phyloP scores from a whole-genome alignment of 2,113 vertebrate genomes.

The Lagenorhynchus albirostris region DNA sequence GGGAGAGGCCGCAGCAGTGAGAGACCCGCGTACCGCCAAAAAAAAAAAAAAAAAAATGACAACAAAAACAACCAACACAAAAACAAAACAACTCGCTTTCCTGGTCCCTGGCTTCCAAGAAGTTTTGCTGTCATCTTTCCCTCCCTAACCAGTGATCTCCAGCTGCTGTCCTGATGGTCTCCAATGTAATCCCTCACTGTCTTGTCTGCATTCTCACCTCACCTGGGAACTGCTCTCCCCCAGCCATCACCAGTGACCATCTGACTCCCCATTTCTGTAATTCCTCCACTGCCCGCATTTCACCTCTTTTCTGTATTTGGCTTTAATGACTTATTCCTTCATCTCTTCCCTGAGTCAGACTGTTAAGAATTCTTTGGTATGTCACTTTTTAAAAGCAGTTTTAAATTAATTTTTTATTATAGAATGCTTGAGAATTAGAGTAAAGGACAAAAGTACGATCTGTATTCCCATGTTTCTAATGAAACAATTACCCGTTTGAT shows the following conservation, averaged over 20 bases:
- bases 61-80: too few species aligned
- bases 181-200: accelerated
- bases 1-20: too few species aligned
- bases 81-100: neutral
- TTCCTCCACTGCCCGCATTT: neutral
- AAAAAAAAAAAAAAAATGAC: too few species aligned
- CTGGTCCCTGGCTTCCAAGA: neutral
- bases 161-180: too few species aligned
- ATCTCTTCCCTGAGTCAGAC: neutral
- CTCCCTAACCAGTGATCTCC: neutral
- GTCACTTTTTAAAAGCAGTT: neutral
- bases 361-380: neutral
- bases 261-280: neutral
- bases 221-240: neutral
- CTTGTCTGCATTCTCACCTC: neutral
- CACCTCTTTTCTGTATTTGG: neutral
- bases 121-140: neutral
- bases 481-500: neutral
- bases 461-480: neutral
- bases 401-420: neutral
- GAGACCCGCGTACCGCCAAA: too few species aligned
- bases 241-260: neutral
- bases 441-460: neutral
- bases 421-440: neutral
- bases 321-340: neutral